These are phyloP conservation scores for Platalea minor DNA, from an alignment of 2,797 vertebrate species.

Conservation along the genomic window DNA sequence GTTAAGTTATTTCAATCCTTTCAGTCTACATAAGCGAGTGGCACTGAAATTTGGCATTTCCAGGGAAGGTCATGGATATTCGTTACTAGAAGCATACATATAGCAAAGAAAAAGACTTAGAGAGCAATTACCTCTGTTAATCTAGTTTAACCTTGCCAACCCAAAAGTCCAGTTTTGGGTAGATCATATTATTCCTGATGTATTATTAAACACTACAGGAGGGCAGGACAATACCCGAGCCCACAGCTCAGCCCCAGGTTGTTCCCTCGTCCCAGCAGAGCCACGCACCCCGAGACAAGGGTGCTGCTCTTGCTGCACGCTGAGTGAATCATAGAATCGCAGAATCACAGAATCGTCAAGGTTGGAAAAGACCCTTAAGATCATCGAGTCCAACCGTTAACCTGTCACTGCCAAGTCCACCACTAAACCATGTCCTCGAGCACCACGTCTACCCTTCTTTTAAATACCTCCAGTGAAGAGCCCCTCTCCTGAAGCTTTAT, in stretches of 20 bases:
- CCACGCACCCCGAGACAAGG: rapidly evolving
- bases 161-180: background rate
- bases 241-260: background rate
- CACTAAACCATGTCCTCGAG: no score
- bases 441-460: no score
- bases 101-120: background rate
- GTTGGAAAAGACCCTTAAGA: no score
- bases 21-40: background rate
- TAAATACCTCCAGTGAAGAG: background rate
- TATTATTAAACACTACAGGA: background rate
- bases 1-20: background rate
- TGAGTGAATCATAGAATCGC: background rate
- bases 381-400: no score
- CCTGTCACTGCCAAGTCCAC: no score
- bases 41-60: background rate
- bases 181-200: background rate
- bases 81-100: background rate
- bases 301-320: background rate
- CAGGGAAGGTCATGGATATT: background rate
- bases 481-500: background rate
- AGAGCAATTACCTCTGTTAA: background rate
- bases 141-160: background rate
- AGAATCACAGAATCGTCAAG: no score
- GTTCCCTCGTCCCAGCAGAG: background rate
- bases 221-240: background rate